Evolutionary conservation across 2,888 invertebrate genomes (phyloP).

Genomic region (Phania funesta): DNA sequence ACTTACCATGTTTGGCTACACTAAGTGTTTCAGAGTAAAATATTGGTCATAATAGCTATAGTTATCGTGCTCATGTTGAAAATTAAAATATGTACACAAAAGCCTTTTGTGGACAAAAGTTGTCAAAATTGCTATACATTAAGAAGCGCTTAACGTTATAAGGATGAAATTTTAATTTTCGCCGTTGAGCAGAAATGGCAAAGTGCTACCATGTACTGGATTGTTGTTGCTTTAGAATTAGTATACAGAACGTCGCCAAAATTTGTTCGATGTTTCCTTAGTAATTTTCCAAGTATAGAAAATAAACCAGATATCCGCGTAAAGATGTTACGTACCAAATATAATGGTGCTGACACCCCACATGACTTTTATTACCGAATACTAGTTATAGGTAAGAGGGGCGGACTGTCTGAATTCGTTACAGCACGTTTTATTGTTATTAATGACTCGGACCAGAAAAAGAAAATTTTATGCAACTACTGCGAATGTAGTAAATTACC

Average conservation of each 20-base stretch:
- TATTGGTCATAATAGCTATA: background rate
- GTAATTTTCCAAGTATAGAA: too few relatives aligned
- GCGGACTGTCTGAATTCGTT: background rate
- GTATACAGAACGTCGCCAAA: constrained; percentile 3
- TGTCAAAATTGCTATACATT: too few relatives aligned
- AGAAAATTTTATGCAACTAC: background rate
- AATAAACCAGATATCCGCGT: constrained; percentile 7
- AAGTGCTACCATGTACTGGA: constrained; percentile 49
- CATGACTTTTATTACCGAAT: constrained; percentile 46
- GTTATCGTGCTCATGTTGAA: background rate
- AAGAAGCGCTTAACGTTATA: background rate
- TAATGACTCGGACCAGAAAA: background rate
- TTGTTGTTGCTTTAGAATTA: constrained; percentile 44
- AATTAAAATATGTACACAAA: background rate
- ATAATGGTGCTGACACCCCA: constrained; percentile 8
- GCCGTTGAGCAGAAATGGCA: constrained; percentile 37
- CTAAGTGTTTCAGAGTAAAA: background rate
- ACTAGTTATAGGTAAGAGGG: constrained; percentile 8
- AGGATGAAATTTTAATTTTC: constrained; percentile 28
- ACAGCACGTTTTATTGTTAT: background rate
- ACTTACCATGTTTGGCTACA: background rate
- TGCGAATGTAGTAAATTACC: background rate
- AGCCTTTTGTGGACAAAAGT: background rate
- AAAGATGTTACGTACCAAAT: constrained; percentile 9
- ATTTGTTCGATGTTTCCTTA: too few relatives aligned